Conservation (phyloP, 2,888 invertebrate species). For the Cosmia trapezina region DNA sequence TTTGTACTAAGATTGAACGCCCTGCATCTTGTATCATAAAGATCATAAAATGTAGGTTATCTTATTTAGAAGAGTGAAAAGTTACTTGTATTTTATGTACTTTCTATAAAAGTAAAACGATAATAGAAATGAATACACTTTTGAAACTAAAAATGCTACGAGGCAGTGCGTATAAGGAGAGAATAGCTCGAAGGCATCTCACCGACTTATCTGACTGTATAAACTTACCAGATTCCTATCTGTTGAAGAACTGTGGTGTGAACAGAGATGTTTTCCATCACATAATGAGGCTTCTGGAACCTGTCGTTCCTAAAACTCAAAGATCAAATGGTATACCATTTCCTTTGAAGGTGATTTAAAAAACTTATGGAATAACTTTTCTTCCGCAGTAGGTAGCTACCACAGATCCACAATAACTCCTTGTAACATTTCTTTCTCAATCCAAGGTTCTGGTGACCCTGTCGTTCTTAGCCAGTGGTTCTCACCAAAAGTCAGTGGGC, state of each 20-base stretch:
- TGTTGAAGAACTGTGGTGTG: slow-evolving; percentile 75
- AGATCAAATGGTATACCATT: slow-evolving; percentile 80
- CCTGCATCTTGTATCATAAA: background rate
- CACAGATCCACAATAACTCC: background rate
- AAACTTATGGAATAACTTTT: background rate
- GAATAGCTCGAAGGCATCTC: slow-evolving; percentile 69
- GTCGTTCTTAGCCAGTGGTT: slow-evolving; percentile 77
- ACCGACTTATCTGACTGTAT: slow-evolving; percentile 73
- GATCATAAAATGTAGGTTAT: slow-evolving; percentile 3
- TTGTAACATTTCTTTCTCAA: background rate
- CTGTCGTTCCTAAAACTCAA: slow-evolving; percentile 77
- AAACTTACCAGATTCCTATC: slow-evolving; percentile 75
- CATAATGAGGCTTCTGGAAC: slow-evolving; percentile 75
- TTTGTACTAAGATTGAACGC: too few species aligned
- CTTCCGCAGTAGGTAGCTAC: background rate
- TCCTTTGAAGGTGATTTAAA: slow-evolving; percentile 74
- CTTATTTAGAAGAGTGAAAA: background rate
- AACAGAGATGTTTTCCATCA: slow-evolving; percentile 74
- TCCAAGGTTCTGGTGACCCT: slow-evolving; percentile 76
- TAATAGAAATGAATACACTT: slow-evolving; percentile 71
- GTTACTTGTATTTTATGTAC: background rate
- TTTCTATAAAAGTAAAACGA: background rate
- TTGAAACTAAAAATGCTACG: slow-evolving; percentile 75
- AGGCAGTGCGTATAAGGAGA: slow-evolving; percentile 74
- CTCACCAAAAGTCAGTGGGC: slow-evolving; percentile 77